phyloP scores from a whole-genome alignment of 2,888 invertebrate genomes.

The Volucella zonaria region DNA sequence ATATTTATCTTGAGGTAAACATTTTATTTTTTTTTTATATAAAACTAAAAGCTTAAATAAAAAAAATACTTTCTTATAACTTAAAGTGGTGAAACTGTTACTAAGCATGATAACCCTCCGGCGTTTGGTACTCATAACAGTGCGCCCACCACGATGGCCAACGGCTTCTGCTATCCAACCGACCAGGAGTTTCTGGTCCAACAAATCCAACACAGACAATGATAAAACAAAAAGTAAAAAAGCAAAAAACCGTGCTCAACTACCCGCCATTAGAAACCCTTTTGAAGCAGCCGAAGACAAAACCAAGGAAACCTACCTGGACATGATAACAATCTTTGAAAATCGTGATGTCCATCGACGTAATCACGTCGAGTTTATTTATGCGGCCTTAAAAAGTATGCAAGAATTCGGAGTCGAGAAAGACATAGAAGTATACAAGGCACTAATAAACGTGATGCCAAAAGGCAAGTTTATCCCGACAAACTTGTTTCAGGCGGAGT shows the following conservation, averaged over 20 bases:
- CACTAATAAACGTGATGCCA: slow-evolving; percentile 92
- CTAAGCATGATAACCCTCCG: slow-evolving; percentile 53
- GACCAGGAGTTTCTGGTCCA: slow-evolving; percentile 52
- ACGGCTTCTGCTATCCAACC: slow-evolving; percentile 5
- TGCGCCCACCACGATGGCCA: slow-evolving; percentile 30
- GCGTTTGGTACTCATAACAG: slow-evolving; percentile 35
- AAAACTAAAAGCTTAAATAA: slow-evolving; percentile 29
- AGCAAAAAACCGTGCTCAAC: slow-evolving; percentile 43
- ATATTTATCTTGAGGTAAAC: not conserved
- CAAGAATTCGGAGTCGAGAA: slow-evolving; percentile 93
- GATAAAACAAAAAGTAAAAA: slow-evolving; percentile 24
- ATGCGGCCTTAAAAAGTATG: slow-evolving; percentile 93
- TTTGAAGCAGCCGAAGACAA: slow-evolving; percentile 78
- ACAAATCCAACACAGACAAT: slow-evolving; percentile 30
- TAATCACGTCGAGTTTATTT: slow-evolving; percentile 97
- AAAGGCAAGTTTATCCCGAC: slow-evolving; percentile 93
- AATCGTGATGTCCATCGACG: slow-evolving; percentile 87
- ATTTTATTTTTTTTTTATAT: not conserved
- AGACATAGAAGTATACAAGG: slow-evolving; percentile 93
- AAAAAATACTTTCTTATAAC: not conserved
- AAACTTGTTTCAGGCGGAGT: slow-evolving; percentile 93
- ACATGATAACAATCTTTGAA: slow-evolving; percentile 89
- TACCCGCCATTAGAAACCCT: slow-evolving; percentile 79
- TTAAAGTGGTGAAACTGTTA: slow-evolving; percentile 10
- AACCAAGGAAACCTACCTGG: slow-evolving; percentile 86